Evolutionary conservation across 1,140 invertebrate species (phyloP).

Genomic region (Conus betulinus): DNA sequence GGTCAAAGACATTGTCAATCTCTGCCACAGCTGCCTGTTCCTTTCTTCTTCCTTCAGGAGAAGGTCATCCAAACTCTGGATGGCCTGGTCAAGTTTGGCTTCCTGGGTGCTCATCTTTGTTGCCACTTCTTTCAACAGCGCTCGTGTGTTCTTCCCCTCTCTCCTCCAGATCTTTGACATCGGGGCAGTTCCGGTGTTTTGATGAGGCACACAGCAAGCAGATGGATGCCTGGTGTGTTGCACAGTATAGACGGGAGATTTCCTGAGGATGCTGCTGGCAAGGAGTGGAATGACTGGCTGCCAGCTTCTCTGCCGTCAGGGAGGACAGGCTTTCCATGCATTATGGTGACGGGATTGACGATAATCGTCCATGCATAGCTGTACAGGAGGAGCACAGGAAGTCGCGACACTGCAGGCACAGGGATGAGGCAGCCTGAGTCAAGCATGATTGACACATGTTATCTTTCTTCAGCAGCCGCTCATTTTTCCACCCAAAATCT

Average conservation of each 20-base stretch:
- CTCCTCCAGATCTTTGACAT: not conserved
- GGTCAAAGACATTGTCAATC: not conserved
- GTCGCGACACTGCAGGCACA: not conserved
- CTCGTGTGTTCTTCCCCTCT: not conserved
- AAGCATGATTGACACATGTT: not conserved
- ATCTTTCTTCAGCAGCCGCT: not conserved
- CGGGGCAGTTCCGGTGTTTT: not conserved
- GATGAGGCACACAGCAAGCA: not conserved
- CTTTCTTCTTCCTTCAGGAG: not conserved
- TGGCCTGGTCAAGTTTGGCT: not conserved
- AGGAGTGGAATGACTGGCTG: not conserved
- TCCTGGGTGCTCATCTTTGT: not conserved
- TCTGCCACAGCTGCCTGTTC: not conserved
- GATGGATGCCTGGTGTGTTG: not conserved
- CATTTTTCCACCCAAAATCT: not conserved
- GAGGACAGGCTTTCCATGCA: not conserved
- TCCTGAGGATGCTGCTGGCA: not conserved
- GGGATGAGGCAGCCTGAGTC: not conserved
- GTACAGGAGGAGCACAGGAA: not conserved
- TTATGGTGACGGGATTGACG: not conserved
- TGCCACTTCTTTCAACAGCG: not conserved
- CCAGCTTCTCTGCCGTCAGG: not conserved
- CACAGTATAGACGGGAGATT: not conserved
- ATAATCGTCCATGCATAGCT: not conserved
- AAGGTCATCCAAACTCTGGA: not conserved